Evolutionary conservation across 2,888 invertebrate species (phyloP), one percentile per base, ranked within the genome.

Genomic region (Dolomedes plantarius): DNA sequence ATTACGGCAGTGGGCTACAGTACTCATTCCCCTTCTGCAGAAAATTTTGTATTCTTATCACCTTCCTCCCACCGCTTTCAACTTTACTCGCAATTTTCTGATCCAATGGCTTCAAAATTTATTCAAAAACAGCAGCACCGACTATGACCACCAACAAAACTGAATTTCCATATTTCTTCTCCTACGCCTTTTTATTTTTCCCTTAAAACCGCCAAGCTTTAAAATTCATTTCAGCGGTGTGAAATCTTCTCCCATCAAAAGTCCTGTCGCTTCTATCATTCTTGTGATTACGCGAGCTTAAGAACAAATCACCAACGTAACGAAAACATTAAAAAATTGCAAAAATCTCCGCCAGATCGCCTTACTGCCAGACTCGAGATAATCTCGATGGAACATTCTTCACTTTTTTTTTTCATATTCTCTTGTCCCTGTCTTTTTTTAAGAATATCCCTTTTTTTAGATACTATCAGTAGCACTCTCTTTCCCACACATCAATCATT

Each of bases 401-500:
- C 3, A 11, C 56, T 23, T 23, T 56, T 56, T 56, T 23, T 46
- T 46, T 46, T n/a, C n/a, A n/a, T n/a, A n/a, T n/a, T n/a, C n/a
- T 56, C n/a, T 16, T 56, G 56, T 23, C 11, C 6, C 56, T 56
- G 56, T 56, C 23, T 23, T 23, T n/a, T n/a, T 23, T 56, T 23
- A 5, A 56, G 11, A 23, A 56, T 23, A 16, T 56, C 11, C 23
- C 3, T 56, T 46, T 56, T 56, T 56, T 23, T 19, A 56, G 23
- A 56, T 56, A 23, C 56, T 56, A 56, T 56, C 56, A 56, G 56
- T 56, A 23, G 56, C 56, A 56, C 56, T 56, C 56, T 56, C 56
- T 19, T 50, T 62, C 76, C 71, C 71, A 76, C 76, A 67, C 71
- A 83, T 83, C 76, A 71, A 76, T 83, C 76, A 71, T 56, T 50